phyloP scores from a whole-genome alignment of 2,888 invertebrate species.

The Capitulum mitella region DNA sequence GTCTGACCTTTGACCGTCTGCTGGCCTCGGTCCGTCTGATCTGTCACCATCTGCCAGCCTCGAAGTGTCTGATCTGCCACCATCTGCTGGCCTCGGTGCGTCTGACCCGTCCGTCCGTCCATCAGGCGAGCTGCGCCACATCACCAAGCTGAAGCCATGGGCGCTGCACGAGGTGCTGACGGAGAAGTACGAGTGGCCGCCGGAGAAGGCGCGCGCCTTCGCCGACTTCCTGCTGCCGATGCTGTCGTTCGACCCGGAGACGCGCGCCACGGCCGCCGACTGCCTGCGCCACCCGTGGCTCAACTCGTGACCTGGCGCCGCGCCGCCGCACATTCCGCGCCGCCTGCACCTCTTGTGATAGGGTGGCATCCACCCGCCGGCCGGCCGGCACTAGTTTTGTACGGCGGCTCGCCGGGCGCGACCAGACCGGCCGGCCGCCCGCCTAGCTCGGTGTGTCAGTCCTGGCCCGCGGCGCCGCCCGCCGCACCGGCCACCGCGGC shows the following conservation, averaged over 20 bases:
- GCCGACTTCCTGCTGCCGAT: slow-evolving; percentile 91
- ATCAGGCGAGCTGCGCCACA: slow-evolving; percentile 79
- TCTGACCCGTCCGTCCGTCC: slow-evolving; percentile 31
- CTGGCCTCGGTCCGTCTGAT: no score
- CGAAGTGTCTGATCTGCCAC: no score
- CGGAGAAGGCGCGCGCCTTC: slow-evolving; percentile 80
- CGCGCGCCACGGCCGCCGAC: slow-evolving; percentile 86
- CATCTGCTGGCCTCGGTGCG: background rate
- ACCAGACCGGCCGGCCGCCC: background rate
- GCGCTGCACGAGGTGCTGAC: slow-evolving; percentile 85
- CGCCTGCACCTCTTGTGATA: background rate
- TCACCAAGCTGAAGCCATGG: slow-evolving; percentile 94
- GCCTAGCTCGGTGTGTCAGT: no score
- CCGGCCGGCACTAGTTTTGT: background rate
- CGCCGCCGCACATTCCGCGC: background rate
- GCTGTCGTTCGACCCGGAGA: slow-evolving; percentile 89
- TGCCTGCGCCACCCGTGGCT: slow-evolving; percentile 95
- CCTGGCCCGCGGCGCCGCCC: background rate
- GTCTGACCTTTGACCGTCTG: no score
- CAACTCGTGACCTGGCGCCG: background rate
- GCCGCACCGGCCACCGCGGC: background rate
- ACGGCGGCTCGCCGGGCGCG: background rate
- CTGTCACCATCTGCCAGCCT: no score
- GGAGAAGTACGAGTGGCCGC: slow-evolving; percentile 95
- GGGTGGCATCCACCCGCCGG: background rate